Evolutionary conservation across 2,113 vertebrate genomes (phyloP).

Genomic region (Gopherus flavomarginatus): DNA sequence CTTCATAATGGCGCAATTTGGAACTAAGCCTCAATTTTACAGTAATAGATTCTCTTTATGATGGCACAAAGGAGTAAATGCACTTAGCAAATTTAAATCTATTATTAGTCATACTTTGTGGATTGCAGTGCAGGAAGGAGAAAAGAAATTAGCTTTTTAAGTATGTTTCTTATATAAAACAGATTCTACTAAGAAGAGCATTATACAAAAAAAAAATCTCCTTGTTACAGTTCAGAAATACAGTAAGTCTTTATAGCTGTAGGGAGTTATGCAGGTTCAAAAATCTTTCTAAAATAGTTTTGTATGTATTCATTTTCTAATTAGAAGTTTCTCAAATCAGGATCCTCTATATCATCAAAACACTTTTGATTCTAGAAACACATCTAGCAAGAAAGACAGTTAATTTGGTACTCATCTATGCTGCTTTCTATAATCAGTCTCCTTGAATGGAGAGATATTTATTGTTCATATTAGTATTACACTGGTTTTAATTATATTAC

Average conservation of each 20-base stretch:
- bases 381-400: slow-evolving; percentile 8
- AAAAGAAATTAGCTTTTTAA: slow-evolving; percentile 84
- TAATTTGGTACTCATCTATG: slow-evolving; percentile 4
- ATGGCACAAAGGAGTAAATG: slow-evolving; percentile 87
- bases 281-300: slow-evolving; percentile 63
- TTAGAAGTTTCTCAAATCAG: slow-evolving; percentile 46
- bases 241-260: slow-evolving; percentile 40
- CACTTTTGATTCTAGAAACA: slow-evolving; percentile 53
- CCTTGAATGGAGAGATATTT: slow-evolving; percentile 30
- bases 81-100: slow-evolving; percentile 90
- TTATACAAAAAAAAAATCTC: slow-evolving; percentile 71
- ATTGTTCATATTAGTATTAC: neutral
- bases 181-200: slow-evolving; percentile 76
- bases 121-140: slow-evolving; percentile 82
- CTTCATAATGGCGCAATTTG: slow-evolving; percentile 91
- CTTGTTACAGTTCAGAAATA: slow-evolving; percentile 70
- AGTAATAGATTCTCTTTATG: slow-evolving; percentile 90
- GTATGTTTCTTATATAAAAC: slow-evolving; percentile 81
- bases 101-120: slow-evolving; percentile 86
- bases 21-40: slow-evolving; percentile 90
- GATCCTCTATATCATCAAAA: slow-evolving; percentile 16
- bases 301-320: slow-evolving; percentile 55
- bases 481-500: slow-evolving; percentile 6
- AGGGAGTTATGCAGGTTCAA: slow-evolving; percentile 54
- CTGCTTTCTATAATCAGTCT: neutral